phyloP scores from a whole-genome alignment of 2,888 invertebrate genomes.

The Ceratothoa steindachneri region DNA sequence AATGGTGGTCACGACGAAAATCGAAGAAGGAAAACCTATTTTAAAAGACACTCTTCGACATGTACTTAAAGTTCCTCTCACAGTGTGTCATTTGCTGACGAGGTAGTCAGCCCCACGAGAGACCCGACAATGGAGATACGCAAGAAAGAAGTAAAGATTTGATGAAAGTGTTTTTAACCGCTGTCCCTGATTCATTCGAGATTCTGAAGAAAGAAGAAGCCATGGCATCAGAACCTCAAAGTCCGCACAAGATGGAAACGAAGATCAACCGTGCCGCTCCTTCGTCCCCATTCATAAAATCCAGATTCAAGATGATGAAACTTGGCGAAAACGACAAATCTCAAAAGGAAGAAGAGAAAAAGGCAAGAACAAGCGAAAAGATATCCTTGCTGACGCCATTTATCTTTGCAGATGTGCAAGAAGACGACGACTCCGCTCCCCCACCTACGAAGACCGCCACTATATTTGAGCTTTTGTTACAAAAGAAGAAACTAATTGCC shows the following conservation, averaged over 20 bases:
- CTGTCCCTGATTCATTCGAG: background rate
- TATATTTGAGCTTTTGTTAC: conserved; percentile 32
- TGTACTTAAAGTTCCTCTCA: background rate
- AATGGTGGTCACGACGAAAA: conserved; percentile 1
- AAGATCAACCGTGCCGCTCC: background rate
- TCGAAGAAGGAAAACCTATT: background rate
- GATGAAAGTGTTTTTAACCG: background rate
- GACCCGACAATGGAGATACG: background rate
- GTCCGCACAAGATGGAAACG: background rate
- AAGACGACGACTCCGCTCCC: conserved; percentile 25
- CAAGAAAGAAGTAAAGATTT: background rate
- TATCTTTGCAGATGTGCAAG: conserved; percentile 20
- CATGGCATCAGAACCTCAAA: background rate
- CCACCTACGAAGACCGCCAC: conserved; percentile 25
- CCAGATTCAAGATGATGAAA: no score
- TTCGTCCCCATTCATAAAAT: background rate
- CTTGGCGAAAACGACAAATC: background rate
- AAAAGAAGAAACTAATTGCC: conserved; percentile 36
- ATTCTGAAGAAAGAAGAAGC: background rate
- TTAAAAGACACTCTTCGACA: conserved; percentile 9
- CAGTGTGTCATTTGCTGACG: conserved; percentile 2
- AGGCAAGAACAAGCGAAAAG: background rate
- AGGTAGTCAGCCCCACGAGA: background rate
- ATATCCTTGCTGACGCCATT: background rate
- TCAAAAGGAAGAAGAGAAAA: background rate